These are phyloP conservation scores for Steinernema feltiae DNA, from an alignment of 1,140 invertebrate genomes.

Conservation along the genomic window DNA sequence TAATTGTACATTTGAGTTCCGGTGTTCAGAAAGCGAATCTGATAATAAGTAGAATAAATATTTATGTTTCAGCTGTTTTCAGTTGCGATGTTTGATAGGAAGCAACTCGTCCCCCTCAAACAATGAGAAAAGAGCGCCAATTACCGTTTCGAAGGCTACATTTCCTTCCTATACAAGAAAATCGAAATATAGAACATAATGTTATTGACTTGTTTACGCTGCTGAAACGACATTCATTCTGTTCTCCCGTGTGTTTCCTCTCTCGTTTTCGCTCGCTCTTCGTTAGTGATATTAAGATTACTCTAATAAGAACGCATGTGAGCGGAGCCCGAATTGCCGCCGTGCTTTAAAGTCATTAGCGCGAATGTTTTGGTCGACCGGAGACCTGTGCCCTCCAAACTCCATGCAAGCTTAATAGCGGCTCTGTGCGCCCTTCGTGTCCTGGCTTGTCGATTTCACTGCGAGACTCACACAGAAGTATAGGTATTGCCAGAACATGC, in stretches of 20 bases:
- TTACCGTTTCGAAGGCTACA: too few species aligned
- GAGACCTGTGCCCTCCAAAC: slow-evolving; percentile 1
- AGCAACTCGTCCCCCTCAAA: too few species aligned
- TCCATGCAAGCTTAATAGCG: slow-evolving; percentile 1
- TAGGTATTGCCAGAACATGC: not conserved
- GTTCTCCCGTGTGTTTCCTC: not conserved
- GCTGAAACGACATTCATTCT: not conserved
- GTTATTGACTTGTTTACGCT: not conserved
- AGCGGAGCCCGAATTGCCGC: not conserved
- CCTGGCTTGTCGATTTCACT: not conserved
- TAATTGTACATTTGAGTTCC: not conserved
- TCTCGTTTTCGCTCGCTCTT: not conserved
- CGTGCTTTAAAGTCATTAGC: slow-evolving; percentile 1
- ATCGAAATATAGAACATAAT: not conserved
- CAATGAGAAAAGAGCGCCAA: too few species aligned
- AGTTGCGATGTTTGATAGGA: too few species aligned
- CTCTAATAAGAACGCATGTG: too few species aligned
- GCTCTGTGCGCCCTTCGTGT: not conserved
- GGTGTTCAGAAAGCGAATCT: not conserved
- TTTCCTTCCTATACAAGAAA: too few species aligned
- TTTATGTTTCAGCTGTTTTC: too few species aligned
- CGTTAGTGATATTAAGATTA: slow-evolving; percentile 7
- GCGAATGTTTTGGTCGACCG: not conserved
- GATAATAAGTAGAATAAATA: not conserved
- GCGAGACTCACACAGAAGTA: not conserved